phyloP scores from a whole-genome alignment of 1,140 invertebrate genomes.

The Oscheius sp. region DNA sequence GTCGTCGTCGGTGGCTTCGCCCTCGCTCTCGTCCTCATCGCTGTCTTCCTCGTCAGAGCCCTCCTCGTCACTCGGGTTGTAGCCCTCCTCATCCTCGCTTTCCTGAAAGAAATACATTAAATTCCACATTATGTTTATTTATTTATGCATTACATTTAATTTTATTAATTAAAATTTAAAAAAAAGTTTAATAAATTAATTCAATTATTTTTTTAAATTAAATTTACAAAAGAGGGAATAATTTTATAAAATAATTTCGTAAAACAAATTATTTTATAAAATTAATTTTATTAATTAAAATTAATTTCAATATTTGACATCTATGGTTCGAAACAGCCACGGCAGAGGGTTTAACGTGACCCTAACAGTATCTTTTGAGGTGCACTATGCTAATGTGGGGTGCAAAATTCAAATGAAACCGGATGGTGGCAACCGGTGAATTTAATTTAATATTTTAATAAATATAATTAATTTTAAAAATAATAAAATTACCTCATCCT shows the following conservation, averaged over 20 bases:
- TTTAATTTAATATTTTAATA: background rate
- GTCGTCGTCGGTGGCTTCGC: conserved; percentile 39
- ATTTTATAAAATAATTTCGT: too few relatives aligned
- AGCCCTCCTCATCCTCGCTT: conserved; percentile 53
- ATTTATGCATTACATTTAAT: background rate
- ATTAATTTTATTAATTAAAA: too few relatives aligned
- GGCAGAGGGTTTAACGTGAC: too few relatives aligned
- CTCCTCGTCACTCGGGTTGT: conserved; percentile 59
- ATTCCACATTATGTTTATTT: background rate
- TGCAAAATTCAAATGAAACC: background rate
- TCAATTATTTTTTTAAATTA: background rate
- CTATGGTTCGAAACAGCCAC: too few relatives aligned
- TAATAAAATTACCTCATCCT: conserved; percentile 50
- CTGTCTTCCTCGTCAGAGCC: conserved; percentile 51
- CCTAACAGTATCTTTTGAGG: too few relatives aligned
- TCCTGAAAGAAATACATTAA: conserved; percentile 29
- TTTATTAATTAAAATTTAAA: too few relatives aligned
- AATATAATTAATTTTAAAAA: background rate
- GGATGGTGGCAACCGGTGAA: background rate
- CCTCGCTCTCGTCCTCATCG: conserved; percentile 66
- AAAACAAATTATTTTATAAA: too few relatives aligned
- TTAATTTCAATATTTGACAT: too few relatives aligned
- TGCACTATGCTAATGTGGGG: background rate
- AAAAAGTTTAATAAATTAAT: too few relatives aligned
- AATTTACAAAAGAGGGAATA: background rate